Conservation (phyloP, 2,113 vertebrate species). For the Mystacornis crossleyi region DNA sequence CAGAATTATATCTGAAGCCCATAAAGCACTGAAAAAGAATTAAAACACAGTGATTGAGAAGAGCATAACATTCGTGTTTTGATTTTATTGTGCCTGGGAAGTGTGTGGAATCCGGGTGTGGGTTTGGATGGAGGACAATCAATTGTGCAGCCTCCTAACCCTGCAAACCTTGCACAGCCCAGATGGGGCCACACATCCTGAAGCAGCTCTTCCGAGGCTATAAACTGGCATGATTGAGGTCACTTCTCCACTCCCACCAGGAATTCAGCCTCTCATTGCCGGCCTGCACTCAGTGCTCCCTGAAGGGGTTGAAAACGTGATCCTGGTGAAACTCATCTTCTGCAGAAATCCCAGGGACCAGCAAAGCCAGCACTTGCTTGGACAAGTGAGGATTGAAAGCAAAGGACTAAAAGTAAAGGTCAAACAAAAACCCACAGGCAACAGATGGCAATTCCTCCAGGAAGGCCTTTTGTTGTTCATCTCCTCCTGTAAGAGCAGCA, state of each 20-base stretch:
- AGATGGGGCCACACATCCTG: not conserved
- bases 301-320: not conserved
- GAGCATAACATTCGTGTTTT: not conserved
- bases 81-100: not conserved
- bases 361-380: not conserved
- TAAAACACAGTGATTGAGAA: not conserved
- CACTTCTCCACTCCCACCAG: not conserved
- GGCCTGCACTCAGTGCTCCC: not conserved
- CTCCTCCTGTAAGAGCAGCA: not conserved
- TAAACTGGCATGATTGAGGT: not conserved
- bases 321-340: not conserved
- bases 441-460: not conserved
- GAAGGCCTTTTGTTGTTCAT: not conserved
- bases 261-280: not conserved
- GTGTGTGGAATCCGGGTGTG: rapidly evolving
- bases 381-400: not conserved
- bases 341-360: not conserved
- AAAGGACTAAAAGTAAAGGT: not conserved
- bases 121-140: not conserved
- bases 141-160: not conserved
- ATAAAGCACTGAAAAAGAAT: not conserved
- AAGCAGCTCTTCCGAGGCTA: not conserved
- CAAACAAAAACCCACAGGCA: not conserved
- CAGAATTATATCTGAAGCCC: not conserved
- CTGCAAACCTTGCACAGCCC: not conserved